Percentiles rank a stretch among this genome's conserved stretches.
Evolutionary conservation across 2,113 vertebrate genomes (phyloP).

Genomic region (Sarotherodon lohbergeri): DNA sequence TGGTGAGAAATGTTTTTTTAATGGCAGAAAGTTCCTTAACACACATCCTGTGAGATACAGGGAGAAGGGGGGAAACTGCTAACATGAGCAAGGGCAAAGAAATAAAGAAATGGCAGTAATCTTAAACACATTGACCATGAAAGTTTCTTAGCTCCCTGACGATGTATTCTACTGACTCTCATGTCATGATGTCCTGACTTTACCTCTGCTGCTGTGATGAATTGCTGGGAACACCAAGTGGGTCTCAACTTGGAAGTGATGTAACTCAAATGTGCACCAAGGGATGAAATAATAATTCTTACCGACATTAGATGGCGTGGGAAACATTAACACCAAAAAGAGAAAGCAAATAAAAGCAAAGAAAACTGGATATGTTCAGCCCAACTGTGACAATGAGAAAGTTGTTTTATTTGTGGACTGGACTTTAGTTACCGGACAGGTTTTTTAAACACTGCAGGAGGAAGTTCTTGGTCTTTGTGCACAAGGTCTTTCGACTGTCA

Average conservation of each 20-base stretch:
- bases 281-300: not conserved
- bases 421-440: not conserved
- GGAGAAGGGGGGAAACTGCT: no score
- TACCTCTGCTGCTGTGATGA: not conserved
- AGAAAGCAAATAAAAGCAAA: not conserved
- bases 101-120: not conserved
- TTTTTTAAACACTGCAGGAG: not conserved
- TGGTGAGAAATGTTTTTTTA: not conserved
- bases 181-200: not conserved
- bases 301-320: not conserved
- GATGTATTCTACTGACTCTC: not conserved
- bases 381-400: not conserved
- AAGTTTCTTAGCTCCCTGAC: not conserved
- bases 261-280: not conserved
- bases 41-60: not conserved
- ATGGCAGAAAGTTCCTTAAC: not conserved
- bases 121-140: not conserved
- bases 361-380: not conserved
- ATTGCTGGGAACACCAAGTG: not conserved
- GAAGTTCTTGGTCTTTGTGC: not conserved
- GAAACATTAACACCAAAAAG: not conserved
- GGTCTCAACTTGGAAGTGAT: not conserved
- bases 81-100: not conserved
- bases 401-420: not conserved
- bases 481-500: not conserved